Percentiles rank a stretch among this genome's conserved stretches.
Conservation (phyloP, 1,140 invertebrate genomes). For the Adoxophyes honmai region DNA sequence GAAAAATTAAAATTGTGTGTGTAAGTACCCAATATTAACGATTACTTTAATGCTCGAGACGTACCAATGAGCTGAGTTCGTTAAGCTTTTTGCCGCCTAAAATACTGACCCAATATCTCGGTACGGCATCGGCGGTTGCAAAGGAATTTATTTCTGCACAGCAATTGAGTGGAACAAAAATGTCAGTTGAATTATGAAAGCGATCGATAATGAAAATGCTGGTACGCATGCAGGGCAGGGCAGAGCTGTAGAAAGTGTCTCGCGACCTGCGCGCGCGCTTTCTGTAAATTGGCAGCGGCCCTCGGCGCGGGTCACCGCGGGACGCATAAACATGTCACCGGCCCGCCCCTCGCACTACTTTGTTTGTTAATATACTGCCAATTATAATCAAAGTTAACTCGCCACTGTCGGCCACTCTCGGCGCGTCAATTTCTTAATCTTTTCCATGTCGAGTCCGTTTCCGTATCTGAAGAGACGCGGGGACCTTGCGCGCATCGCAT, state of each 20-base stretch:
- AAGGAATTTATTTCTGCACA: constrained; percentile 28
- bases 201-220: constrained; percentile 71
- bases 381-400: constrained; percentile 71
- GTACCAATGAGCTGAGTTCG: constrained; percentile 24
- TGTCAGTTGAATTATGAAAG: constrained; percentile 66
- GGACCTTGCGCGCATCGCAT: constrained; percentile 22
- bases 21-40: no score
- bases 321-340: constrained; percentile 69
- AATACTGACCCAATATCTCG: constrained; percentile 1
- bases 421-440: constrained; percentile 65
- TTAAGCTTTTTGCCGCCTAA: constrained; percentile 4
- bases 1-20: no score
- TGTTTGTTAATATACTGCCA: constrained; percentile 74
- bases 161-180: constrained; percentile 55
- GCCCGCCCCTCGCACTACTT: constrained; percentile 59
- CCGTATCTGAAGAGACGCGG: constrained; percentile 32
- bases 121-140: background rate
- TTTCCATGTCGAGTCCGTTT: constrained; percentile 34
- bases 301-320: constrained; percentile 47
- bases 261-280: constrained; percentile 56
- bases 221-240: constrained; percentile 39
- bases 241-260: constrained; percentile 65
- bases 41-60: no score
- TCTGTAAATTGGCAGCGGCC: constrained; percentile 57
- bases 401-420: constrained; percentile 33